Evolutionary conservation across 2,113 vertebrate species (phyloP).

Genomic region (Phyllostomus discolor): DNA sequence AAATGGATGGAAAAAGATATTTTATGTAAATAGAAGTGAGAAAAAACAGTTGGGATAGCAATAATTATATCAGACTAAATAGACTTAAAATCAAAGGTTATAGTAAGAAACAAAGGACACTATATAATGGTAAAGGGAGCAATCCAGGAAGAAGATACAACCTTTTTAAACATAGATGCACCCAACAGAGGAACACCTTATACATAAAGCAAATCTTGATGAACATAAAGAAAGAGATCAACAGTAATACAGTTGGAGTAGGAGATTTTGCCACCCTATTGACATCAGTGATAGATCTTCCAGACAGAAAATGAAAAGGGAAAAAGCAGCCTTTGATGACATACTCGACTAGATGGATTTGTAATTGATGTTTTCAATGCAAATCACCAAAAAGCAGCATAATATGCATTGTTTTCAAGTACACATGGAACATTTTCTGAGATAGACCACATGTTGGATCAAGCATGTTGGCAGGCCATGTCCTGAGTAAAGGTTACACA

Average conservation of each 20-base stretch:
- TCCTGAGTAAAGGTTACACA: no score
- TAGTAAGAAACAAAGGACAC: background rate
- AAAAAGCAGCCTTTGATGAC: background rate
- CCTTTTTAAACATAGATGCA: background rate
- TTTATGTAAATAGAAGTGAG: background rate
- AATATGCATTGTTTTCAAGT: background rate
- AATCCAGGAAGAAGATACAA: background rate
- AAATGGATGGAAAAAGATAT: background rate
- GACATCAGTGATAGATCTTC: background rate
- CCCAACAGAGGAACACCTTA: no score
- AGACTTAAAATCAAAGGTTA: background rate
- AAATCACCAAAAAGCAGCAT: background rate
- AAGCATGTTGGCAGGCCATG: no score
- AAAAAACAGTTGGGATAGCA: background rate
- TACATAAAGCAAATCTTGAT: no score
- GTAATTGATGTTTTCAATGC: background rate
- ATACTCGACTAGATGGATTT: background rate
- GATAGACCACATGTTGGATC: background rate
- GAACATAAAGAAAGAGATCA: no score
- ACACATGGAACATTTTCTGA: background rate
- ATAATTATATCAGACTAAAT: background rate
- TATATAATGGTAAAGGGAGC: background rate
- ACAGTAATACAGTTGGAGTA: background rate
- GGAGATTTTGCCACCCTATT: background rate
- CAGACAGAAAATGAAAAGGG: background rate